These are phyloP conservation scores for Myiozetetes cayanensis DNA, from an alignment of 2,113 vertebrate genomes.

Conservation along the genomic window DNA sequence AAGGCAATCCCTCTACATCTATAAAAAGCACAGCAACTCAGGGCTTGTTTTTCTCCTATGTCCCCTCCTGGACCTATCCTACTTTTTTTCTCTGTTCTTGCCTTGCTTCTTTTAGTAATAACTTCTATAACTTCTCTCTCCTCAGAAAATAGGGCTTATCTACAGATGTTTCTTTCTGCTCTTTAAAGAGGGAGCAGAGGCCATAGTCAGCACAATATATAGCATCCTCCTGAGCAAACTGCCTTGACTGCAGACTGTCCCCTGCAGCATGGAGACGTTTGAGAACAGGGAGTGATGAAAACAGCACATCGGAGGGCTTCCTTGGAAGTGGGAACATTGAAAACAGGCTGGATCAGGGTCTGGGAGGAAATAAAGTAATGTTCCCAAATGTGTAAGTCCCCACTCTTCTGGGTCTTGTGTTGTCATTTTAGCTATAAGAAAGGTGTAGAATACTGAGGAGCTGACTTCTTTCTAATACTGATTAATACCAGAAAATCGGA, in stretches of 20 bases:
- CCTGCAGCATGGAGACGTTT: not conserved
- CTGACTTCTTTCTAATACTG: not conserved
- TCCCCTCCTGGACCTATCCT: conserved; percentile 49
- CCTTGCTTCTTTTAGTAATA: conserved; percentile 25
- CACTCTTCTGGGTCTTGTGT: not conserved
- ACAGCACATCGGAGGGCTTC: not conserved
- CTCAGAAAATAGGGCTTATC: not conserved
- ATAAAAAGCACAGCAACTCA: not conserved
- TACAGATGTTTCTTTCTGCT: not conserved
- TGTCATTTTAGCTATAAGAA: not conserved
- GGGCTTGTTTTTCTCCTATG: conserved; percentile 11
- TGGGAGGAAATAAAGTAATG: not conserved
- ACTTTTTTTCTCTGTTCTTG: conserved; percentile 18
- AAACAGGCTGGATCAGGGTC: not conserved
- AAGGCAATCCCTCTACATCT: not conserved
- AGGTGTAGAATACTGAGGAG: not conserved
- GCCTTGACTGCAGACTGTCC: not conserved
- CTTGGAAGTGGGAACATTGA: not conserved
- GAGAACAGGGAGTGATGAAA: not conserved
- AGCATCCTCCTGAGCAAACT: not conserved
- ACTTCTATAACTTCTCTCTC: not conserved
- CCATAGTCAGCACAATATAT: not conserved
- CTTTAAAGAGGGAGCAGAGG: not conserved
- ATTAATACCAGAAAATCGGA: not conserved
- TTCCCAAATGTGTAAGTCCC: not conserved